A percentile compares a stretch with the other conserved stretches of the same genome.
These are phyloP conservation scores for Pygocentrus nattereri DNA, from an alignment of 2,797 vertebrate species.

Conservation along the genomic window DNA sequence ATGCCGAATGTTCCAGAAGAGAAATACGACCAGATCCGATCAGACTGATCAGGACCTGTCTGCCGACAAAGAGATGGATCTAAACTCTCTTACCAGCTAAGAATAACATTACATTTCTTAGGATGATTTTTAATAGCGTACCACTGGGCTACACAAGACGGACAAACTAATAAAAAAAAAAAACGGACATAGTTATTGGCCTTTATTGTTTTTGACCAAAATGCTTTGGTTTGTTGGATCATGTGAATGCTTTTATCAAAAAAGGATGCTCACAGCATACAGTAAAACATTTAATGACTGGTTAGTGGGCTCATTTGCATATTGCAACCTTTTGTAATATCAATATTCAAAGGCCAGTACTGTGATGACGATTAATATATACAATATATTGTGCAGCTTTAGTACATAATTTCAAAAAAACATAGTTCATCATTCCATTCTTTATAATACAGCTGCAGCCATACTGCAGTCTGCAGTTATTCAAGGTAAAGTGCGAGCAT, in stretches of 20 bases:
- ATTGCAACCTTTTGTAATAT: neutral
- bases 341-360: neutral
- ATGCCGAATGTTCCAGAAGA: constrained; percentile 58
- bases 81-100: neutral
- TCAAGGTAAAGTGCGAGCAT: constrained; percentile 19
- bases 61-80: neutral
- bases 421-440: neutral
- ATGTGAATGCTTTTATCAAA: too few relatives aligned
- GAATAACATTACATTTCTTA: neutral
- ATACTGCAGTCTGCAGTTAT: constrained; percentile 15
- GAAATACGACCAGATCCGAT: constrained; percentile 74
- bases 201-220: too few relatives aligned
- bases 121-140: neutral
- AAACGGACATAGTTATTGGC: too few relatives aligned
- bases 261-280: neutral
- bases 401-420: neutral
- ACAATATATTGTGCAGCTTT: neutral
- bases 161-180: too few relatives aligned
- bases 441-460: neutral
- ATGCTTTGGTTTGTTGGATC: too few relatives aligned
- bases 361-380: neutral
- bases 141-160: neutral
- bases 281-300: neutral
- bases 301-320: neutral
- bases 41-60: constrained; percentile 65